Conservation (phyloP, 2,113 vertebrate species). For the Pygoscelis antarcticus region DNA sequence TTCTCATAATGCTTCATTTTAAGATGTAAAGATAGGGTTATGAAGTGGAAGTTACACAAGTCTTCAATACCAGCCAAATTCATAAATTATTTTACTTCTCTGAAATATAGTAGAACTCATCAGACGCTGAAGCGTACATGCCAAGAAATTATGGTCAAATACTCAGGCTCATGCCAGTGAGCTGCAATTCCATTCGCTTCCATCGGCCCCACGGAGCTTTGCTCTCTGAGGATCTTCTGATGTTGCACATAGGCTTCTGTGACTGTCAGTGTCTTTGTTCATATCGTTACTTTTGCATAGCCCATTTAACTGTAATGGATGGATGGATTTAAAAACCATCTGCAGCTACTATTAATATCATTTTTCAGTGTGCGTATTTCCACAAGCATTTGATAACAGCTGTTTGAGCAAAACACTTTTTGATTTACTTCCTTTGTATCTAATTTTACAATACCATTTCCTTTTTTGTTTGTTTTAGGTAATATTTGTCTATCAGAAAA, state of each 20-base stretch:
- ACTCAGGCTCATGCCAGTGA: not conserved
- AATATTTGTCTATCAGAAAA: not conserved
- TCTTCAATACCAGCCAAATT: not conserved
- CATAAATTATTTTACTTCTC: not conserved
- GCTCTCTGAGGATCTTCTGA: not conserved
- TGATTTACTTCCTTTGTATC: not conserved
- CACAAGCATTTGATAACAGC: constrained; percentile 17
- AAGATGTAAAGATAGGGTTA: not conserved
- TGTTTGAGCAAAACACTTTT: not conserved
- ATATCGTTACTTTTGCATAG: not conserved
- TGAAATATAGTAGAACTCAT: not conserved
- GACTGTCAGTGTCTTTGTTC: not conserved
- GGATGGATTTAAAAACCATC: constrained; percentile 32
- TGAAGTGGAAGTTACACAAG: not conserved
- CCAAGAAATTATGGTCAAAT: not conserved
- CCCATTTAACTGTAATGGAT: not conserved
- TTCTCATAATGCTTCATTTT: not conserved
- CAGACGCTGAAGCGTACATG: rapidly evolving
- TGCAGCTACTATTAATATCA: constrained; percentile 43
- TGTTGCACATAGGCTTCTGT: not conserved
- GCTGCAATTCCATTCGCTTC: not conserved
- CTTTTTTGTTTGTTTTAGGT: not conserved
- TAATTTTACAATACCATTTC: not conserved
- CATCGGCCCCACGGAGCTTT: not conserved
- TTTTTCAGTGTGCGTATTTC: not conserved